Percentiles rank a stretch among this genome's conserved stretches.
These are phyloP conservation scores for Zaprionus camerounensis DNA, from an alignment of 1,140 invertebrate species.

Conservation along the genomic window DNA sequence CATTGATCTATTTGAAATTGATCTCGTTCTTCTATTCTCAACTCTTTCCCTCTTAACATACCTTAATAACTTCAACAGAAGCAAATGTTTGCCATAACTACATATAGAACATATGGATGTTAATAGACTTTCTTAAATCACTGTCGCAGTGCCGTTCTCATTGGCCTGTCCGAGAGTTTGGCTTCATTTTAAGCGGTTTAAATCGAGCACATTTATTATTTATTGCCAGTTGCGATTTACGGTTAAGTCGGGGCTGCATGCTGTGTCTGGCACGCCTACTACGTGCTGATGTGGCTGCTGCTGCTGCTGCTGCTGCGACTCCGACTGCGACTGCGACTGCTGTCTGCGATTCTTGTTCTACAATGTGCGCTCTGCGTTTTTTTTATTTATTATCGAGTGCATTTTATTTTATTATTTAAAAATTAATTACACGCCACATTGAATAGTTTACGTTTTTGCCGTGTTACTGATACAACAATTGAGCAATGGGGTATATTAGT, in stretches of 20 bases:
- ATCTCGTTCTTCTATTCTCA: too few relatives aligned
- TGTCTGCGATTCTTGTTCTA: conserved; percentile 17
- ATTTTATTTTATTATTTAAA: conserved; percentile 70
- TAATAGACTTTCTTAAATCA: neutral
- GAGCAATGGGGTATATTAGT: conserved; percentile 12
- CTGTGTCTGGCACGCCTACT: conserved; percentile 4
- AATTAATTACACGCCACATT: conserved; percentile 75
- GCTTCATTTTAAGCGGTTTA: conserved; percentile 23
- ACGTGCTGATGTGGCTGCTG: neutral
- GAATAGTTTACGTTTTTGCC: conserved; percentile 47
- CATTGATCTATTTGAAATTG: too few relatives aligned
- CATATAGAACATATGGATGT: neutral
- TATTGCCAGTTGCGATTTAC: conserved; percentile 16
- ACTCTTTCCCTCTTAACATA: too few relatives aligned
- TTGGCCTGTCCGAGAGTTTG: neutral
- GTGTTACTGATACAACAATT: conserved; percentile 21
- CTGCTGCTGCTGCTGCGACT: neutral
- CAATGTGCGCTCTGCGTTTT: conserved; percentile 15
- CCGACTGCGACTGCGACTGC: neutral
- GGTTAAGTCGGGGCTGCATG: conserved; percentile 10
- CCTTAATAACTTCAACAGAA: too few relatives aligned
- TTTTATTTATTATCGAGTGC: conserved; percentile 55
- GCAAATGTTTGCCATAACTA: too few relatives aligned
- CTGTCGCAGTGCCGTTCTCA: conserved; percentile 2
- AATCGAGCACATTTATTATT: conserved; percentile 12